Evolutionary conservation across 2,113 vertebrate genomes (phyloP).

Genomic region (Labrus mixtus): DNA sequence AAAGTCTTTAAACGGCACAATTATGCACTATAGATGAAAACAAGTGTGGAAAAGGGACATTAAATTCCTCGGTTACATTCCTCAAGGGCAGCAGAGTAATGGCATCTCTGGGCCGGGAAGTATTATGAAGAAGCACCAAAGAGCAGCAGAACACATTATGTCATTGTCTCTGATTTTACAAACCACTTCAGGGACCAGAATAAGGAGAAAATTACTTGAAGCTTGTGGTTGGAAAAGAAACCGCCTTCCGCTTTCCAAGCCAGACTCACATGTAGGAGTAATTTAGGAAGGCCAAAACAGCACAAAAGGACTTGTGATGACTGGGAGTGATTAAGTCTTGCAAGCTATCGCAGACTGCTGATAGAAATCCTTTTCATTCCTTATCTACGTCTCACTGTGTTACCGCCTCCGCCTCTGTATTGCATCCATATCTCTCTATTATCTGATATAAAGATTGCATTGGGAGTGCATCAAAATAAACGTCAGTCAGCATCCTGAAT

Average conservation of each 20-base stretch:
- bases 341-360: constrained; percentile 24
- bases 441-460: constrained; percentile 39
- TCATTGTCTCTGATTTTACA: constrained; percentile 50
- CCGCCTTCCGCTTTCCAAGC: constrained; percentile 43
- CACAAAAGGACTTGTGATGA: constrained; percentile 49
- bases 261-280: constrained; percentile 23
- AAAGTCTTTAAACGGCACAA: constrained; percentile 36
- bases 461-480: constrained; percentile 39
- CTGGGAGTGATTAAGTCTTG: constrained; percentile 37
- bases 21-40: constrained; percentile 56
- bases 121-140: constrained; percentile 44
- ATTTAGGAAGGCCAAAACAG: constrained; percentile 48
- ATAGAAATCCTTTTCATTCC: constrained; percentile 52
- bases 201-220: constrained; percentile 35
- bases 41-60: constrained; percentile 43
- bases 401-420: constrained; percentile 8
- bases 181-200: constrained; percentile 48
- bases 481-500: constrained; percentile 15
- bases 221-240: constrained; percentile 48
- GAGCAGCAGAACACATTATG: constrained; percentile 50
- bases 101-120: constrained; percentile 26
- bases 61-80: constrained; percentile 54
- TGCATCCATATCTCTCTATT: constrained; percentile 19
- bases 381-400: constrained; percentile 6
- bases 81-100: constrained; percentile 46